Evolutionary conservation across 2,888 invertebrate genomes (phyloP), one percentile per base, ranked within the genome.

Genomic region (Lepidochrysops patricia): DNA sequence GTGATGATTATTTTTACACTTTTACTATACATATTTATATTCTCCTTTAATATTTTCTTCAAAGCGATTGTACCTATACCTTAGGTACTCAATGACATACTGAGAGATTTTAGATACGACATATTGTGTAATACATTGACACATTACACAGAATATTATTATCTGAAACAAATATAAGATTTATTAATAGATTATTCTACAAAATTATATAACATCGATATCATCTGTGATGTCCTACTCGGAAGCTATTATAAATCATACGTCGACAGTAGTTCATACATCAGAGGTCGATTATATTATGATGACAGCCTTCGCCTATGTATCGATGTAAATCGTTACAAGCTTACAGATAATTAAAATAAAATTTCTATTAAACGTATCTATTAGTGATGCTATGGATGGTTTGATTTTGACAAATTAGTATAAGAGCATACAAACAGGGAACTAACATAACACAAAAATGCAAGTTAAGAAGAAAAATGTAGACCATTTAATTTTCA

Each of bases 201-300:
- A 6, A 26, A 6, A 3, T 13, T 52, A 27, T 52, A 7, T 13
- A 27, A 54, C 19, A 19, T 54, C 54, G 32, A 2, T 26, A 27
- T 26, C 4, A 19, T 29, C 54, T 32, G 32, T 80, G 81, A 79
- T 88, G 87, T 89, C 86, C 84, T 85, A 85, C 79, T 81, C 88
- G 84, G 87, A 85, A 88, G 86, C 82, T 75, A 81, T 80, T 84
- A 89, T 89, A 82, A 88, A 89, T 88, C 88, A 88, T 81, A 69
- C 67, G 64, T 67, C 68, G 84, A 85, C 88, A 80, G 88, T 82
- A 83, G 84, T 83, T 72, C 79, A 85, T 86, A 81, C 86, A 86
- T 88, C 88, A 86, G 84, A 79, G 79, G 80, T 82, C 81, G 85
- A 86, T 87, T 61, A 58, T 35, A 58, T 60, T 84, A 86, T 82